These are phyloP conservation scores for Ceyx margarethae DNA, from an alignment of 2,113 vertebrate species.

Conservation along the genomic window DNA sequence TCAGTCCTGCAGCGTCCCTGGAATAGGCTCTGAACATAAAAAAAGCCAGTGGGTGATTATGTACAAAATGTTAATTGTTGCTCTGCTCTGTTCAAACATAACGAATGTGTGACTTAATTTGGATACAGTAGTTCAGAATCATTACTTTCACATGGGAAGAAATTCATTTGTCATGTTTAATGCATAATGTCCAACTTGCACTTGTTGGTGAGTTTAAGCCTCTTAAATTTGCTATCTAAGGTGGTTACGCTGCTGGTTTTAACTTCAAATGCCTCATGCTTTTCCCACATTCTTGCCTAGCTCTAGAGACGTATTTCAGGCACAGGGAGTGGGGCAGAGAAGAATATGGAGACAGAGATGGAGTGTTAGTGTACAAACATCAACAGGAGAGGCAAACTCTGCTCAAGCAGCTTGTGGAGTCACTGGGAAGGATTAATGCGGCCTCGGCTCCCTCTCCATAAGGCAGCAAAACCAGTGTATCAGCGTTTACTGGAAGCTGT, in stretches of 20 bases:
- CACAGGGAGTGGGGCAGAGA: background rate
- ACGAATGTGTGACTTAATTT: slow-evolving; percentile 15
- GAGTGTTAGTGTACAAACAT: background rate
- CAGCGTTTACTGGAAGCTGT: background rate
- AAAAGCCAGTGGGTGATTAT: background rate
- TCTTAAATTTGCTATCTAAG: background rate
- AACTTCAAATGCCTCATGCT: background rate
- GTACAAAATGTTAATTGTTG: background rate
- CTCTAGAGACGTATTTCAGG: background rate
- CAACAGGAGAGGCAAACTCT: background rate
- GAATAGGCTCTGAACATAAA: background rate
- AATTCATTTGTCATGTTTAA: background rate
- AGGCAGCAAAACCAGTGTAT: background rate
- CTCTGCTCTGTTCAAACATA: slow-evolving; percentile 20
- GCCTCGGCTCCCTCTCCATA: background rate
- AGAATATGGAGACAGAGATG: background rate
- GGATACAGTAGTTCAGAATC: background rate
- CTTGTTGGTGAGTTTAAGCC: slow-evolving; percentile 11
- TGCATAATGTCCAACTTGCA: background rate
- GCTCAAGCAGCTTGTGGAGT: background rate
- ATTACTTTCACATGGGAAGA: background rate
- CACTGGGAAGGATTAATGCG: background rate
- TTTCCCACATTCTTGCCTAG: background rate
- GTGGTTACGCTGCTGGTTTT: slow-evolving; percentile 16
- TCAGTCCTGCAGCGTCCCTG: background rate